Conservation (phyloP, 1,140 invertebrate genomes). For the Neuroterus valhalla region DNA sequence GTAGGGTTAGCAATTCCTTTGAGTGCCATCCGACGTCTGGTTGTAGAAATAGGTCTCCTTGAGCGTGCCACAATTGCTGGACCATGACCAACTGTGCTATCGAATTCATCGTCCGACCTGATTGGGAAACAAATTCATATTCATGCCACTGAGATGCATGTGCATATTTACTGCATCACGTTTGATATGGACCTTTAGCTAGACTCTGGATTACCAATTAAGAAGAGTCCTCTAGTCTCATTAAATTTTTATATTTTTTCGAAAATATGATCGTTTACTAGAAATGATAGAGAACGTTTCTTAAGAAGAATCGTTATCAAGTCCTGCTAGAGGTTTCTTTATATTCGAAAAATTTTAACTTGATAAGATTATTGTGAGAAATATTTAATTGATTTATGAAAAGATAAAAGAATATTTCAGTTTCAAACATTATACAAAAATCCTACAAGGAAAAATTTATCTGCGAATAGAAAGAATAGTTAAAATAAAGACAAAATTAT, state of each 20-base stretch:
- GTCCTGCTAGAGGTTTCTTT: slow-evolving; percentile 11
- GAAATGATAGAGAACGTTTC: no score
- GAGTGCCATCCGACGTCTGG: slow-evolving; percentile 63
- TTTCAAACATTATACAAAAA: slow-evolving; percentile 9
- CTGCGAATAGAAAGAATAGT: slow-evolving; percentile 1
- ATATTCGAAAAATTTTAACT: slow-evolving; percentile 3
- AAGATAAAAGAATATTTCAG: slow-evolving; percentile 1
- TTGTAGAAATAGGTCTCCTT: slow-evolving; percentile 61
- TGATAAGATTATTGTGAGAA: slow-evolving; percentile 17
- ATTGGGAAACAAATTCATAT: slow-evolving; percentile 42
- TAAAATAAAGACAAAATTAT: slow-evolving; percentile 1
- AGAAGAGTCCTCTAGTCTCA: neutral
- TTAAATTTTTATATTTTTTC: no score
- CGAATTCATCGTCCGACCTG: slow-evolving; percentile 68
- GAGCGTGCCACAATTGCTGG: slow-evolving; percentile 60
- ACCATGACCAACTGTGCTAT: slow-evolving; percentile 50
- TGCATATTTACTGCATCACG: slow-evolving; percentile 3
- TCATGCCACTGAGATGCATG: slow-evolving; percentile 37
- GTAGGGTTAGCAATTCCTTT: slow-evolving; percentile 72
- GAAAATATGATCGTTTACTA: no score
- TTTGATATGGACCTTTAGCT: neutral
- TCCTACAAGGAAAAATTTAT: slow-evolving; percentile 4
- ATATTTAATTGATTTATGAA: neutral
- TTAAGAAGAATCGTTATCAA: neutral
- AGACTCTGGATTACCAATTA: neutral